Conservation (phyloP, 2,113 vertebrate genomes). For the rat (Rattus norvegicus) region GRCr8 NC_086019.1:51818501-51819000, state of each 20-base stretch:
- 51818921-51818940: not conserved
- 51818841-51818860: not conserved
- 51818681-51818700: not conserved
- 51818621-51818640: not conserved
- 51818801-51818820: not conserved
- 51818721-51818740: not conserved
- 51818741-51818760: not conserved
- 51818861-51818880: not conserved
- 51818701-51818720: conserved; percentile 23
- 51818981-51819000: not conserved
- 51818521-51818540: not conserved
- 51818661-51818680: not conserved
- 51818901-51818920: not conserved
- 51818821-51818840: not conserved
- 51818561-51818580: not conserved
- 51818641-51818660: not conserved
- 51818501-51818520: not conserved
- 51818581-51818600: not conserved
- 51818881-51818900: not conserved
- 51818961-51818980: not conserved
- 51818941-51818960: not conserved
- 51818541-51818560: not conserved
- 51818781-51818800: not conserved
- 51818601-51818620: not conserved
- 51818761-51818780: not conserved